These are phyloP conservation scores for Rhabdomys pumilio DNA, from an alignment of 2,797 vertebrate species.

Conservation along the genomic window DNA sequence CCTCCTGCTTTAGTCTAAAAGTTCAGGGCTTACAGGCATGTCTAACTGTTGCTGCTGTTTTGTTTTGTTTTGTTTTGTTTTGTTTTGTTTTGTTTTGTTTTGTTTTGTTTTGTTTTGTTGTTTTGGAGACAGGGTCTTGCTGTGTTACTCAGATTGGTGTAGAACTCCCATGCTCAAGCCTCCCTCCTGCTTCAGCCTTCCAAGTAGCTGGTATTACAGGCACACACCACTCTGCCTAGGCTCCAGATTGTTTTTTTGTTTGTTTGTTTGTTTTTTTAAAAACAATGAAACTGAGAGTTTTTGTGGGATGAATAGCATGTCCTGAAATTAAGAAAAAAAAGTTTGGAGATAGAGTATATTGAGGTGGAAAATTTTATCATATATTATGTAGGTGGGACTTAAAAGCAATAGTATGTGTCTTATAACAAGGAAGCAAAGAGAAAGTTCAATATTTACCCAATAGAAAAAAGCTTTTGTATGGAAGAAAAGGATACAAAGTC, in stretches of 20 bases:
- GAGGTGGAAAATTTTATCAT: conserved; percentile 46
- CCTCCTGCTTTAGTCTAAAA: neutral
- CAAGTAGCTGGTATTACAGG: neutral
- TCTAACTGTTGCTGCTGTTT: neutral
- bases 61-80: no score
- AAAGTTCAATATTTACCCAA: neutral
- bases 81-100: no score
- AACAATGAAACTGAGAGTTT: neutral
- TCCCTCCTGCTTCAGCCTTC: neutral
- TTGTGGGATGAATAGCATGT: conserved; percentile 7
- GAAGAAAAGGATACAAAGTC: neutral
- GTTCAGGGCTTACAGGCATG: neutral
- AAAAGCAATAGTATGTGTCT: neutral
- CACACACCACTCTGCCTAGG: no score
- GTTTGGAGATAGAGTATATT: conserved; percentile 23
- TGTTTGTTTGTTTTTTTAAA: neutral
- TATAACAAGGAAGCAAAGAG: conserved; percentile 14
- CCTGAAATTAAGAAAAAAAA: neutral
- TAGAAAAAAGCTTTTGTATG: neutral
- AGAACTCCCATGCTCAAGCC: neutral
- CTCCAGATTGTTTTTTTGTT: neutral
- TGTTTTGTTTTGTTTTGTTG: neutral
- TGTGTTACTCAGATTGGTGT: neutral
- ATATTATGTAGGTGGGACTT: neutral
- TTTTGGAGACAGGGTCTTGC: neutral